Base-by-base conservation (phyloP, 2,888 invertebrate genomes). In the Myopa testacea region DNA sequence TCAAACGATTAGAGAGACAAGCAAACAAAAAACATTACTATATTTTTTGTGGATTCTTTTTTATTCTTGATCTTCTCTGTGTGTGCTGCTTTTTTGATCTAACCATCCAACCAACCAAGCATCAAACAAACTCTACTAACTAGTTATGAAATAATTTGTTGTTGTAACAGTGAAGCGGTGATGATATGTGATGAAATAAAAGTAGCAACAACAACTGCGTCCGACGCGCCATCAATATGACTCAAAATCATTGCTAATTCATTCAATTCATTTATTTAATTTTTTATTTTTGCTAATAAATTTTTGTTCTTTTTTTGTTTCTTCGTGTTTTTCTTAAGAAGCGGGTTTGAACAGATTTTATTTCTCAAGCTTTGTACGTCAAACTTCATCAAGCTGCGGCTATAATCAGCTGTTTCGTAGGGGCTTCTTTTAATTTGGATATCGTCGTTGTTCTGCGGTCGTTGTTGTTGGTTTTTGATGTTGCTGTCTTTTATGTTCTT, bases 191-290 rank as follows among this genome's bases (percentile, higher is more conserved):
- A 10, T 10, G 45, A 45, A 45, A 8, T 8, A 45, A 69, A 80
- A 78, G 38, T 78, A 75, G 52, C 26, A 69, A 63, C 40, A 76
- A 58, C 68, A 63, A 72, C 37, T 52, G 77, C 79, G 37, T 37
- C 10, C 52, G 14, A 52, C 70, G 71, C 45, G 79, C 55, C 72
- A 73, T 60, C 37, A 65, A 80, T 19, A 26, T 40, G 40, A 73
- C 45, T 55, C 73, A 62, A 45, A 73, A 63, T 63, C 63, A 73
- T 52, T 62, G 60, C 62, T 40, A 73, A 73, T 73, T 45, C 45
- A 73, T 73, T 45, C 45, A 37, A 70, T 73, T 63, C 62, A 73
- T 73, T 63, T 73, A 62, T 62, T 62, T 72, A 40, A 45, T 60
- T 45, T 58, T 68, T 26, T 45, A 45, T 72, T 60, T 8, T 60